These are phyloP conservation scores for Drosophila percnosoma DNA, from an alignment of 2,888 invertebrate species.

Conservation along the genomic window DNA sequence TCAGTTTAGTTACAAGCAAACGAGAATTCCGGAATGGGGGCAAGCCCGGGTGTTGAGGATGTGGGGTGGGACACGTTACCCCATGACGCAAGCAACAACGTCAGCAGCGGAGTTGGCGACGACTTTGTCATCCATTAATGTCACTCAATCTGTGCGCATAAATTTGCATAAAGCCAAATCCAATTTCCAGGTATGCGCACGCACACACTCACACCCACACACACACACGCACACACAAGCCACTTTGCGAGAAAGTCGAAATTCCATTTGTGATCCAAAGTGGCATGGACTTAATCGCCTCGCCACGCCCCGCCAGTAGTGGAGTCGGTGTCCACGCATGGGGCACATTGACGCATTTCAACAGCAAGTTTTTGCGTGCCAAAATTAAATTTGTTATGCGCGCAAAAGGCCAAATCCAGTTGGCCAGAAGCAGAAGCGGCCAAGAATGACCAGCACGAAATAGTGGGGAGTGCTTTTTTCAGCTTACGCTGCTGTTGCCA, in stretches of 20 bases:
- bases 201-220: constrained; percentile 12
- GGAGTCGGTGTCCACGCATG: constrained; percentile 4
- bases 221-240: neutral
- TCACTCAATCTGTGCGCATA: constrained; percentile 78
- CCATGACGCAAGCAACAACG: constrained; percentile 6
- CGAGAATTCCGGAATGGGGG: neutral
- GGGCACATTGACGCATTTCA: constrained; percentile 43
- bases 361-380: constrained; percentile 59
- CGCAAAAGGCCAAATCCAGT: constrained; percentile 14
- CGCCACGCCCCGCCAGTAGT: constrained; percentile 32
- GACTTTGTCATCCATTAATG: constrained; percentile 78
- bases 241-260: constrained; percentile 17
- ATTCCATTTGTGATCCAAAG: constrained; percentile 39
- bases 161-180: constrained; percentile 78
- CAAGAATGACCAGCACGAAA: constrained; percentile 22
- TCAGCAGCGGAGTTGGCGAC: constrained; percentile 28
- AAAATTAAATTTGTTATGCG: constrained; percentile 70
- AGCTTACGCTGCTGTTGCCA: neutral
- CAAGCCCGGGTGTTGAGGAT: neutral
- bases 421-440: constrained; percentile 15
- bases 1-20: neutral
- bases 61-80: neutral
- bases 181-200: constrained; percentile 60
- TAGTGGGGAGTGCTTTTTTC: constrained; percentile 10
- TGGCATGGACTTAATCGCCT: constrained; percentile 49